Percentiles rank a stretch among this genome's conserved stretches.
These are phyloP conservation scores for Aphidoletes aphidimyza DNA, from an alignment of 2,888 invertebrate species.

Conservation along the genomic window DNA sequence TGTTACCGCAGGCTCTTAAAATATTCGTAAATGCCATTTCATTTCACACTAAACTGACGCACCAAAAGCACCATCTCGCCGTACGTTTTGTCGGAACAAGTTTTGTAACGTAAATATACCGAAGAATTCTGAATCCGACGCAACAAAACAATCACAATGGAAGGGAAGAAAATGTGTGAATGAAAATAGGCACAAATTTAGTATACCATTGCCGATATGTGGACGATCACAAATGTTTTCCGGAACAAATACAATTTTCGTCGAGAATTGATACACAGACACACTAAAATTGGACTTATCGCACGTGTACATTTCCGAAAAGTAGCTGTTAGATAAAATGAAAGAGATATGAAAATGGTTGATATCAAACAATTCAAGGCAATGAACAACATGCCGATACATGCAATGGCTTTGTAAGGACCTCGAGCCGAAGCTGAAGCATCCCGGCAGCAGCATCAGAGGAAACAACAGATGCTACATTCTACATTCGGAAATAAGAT, in stretches of 20 bases:
- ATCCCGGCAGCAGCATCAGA: not conserved
- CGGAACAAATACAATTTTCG: conserved; percentile 51
- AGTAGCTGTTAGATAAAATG: conserved; percentile 53
- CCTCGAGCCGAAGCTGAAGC: too few species aligned
- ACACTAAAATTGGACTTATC: conserved; percentile 52
- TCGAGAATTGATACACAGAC: not conserved
- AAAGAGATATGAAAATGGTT: conserved; percentile 52
- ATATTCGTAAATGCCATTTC: conserved; percentile 38
- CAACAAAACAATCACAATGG: not conserved
- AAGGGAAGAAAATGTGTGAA: conserved; percentile 30
- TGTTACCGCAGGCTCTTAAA: conserved; percentile 35
- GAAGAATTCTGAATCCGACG: not conserved
- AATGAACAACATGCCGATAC: conserved; percentile 50
- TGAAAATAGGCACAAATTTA: not conserved
- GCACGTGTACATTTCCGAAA: conserved; percentile 53
- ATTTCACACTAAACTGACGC: conserved; percentile 31
- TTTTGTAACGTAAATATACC: not conserved
- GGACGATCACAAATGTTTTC: conserved; percentile 46
- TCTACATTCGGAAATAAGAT: conserved; percentile 32
- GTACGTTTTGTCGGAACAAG: too few species aligned
- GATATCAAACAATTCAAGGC: conserved; percentile 29
- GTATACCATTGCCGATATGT: not conserved
- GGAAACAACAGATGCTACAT: conserved; percentile 35
- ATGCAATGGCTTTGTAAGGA: not conserved
- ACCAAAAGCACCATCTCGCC: not conserved